These are phyloP conservation scores for Allobates femoralis DNA, from an alignment of 2,797 vertebrate species.

Conservation along the genomic window DNA sequence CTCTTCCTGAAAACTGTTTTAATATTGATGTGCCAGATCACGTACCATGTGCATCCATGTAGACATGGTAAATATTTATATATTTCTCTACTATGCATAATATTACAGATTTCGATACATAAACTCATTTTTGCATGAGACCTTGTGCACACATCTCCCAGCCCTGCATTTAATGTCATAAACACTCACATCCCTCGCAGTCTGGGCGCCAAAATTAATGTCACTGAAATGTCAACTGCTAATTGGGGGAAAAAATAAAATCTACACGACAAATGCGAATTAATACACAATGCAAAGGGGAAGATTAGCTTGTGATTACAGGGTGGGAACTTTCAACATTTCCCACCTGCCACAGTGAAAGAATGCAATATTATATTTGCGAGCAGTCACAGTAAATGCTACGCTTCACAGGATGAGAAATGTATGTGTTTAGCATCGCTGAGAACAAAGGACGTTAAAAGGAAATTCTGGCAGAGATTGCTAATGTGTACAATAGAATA, in stretches of 20 bases:
- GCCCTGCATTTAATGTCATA: conserved; percentile 54
- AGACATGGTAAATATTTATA: conserved; percentile 57
- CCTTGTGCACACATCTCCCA: conserved; percentile 43
- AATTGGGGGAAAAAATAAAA: conserved; percentile 58
- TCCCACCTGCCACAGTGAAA: conserved; percentile 38
- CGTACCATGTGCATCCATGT: conserved; percentile 36
- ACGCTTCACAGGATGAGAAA: conserved; percentile 14
- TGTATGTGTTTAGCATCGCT: conserved; percentile 7
- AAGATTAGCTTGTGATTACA: conserved; percentile 42
- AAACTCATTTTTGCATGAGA: conserved; percentile 42
- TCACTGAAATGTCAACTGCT: conserved; percentile 60
- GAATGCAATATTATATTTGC: conserved; percentile 38
- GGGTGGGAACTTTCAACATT: conserved; percentile 39
- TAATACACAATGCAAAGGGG: conserved; percentile 48
- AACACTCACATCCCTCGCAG: conserved; percentile 38
- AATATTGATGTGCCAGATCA: conserved; percentile 36
- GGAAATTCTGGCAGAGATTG: not conserved
- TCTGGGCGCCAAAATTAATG: conserved; percentile 59
- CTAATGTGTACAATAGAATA: not conserved
- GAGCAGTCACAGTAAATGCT: conserved; percentile 38
- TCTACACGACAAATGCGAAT: conserved; percentile 48
- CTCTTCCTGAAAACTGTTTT: conserved; percentile 7
- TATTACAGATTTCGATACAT: conserved; percentile 36
- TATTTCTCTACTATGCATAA: conserved; percentile 45
- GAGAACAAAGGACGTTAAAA: not conserved